Evolutionary conservation across 1,140 invertebrate species (phyloP), one percentile per base, ranked within the genome.

Genomic region (Drosophila obscura): DNA sequence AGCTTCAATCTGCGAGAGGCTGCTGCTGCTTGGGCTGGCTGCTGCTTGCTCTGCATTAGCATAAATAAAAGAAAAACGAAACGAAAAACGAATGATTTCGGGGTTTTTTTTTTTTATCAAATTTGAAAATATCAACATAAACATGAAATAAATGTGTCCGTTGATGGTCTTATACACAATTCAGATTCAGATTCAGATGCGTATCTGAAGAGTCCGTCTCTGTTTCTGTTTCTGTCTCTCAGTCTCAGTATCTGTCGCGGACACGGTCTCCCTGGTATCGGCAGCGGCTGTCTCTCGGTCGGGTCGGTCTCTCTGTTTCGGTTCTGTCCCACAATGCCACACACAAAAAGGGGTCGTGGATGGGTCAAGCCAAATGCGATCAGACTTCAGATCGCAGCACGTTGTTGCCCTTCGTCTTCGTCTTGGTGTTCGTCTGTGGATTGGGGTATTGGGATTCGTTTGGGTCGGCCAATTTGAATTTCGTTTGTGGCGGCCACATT

Each of bases 61-160:
- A 87, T 87, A 87, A 85, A 83, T 82, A 84, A 74, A 63, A 45
- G 22, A 63, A 85, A 84, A 84, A 84, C 58, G 72, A 84, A 87
- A 84, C 61, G 67, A 73, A 77, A 73, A 80, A 22, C 41, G 60
- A 44, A 41, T 16, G 44, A 57, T 80, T 53, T 74, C 74, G 43
- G 49, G 45, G 24, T 56, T 67, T 46, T 24, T 60, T 24, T 60
- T 19, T 77, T 77, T 87, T 87, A 87, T 87, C 83, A 87, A 79
- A 87, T 76, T 83, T 68, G 64, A 88, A 87, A 87, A 88, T 88
- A 89, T 88, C 83, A 88, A 89, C 83, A 88, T 88, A 88, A 88
- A 88, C 83, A 88, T 89, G 83, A 88, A 88, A 88, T 88, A 88
- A 88, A 88, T 88, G 83, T 89, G 83, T 89, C 73, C 83, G 83